These are phyloP conservation scores for Eulimnadia texana DNA, from an alignment of 1,140 invertebrate genomes.

Conservation along the genomic window DNA sequence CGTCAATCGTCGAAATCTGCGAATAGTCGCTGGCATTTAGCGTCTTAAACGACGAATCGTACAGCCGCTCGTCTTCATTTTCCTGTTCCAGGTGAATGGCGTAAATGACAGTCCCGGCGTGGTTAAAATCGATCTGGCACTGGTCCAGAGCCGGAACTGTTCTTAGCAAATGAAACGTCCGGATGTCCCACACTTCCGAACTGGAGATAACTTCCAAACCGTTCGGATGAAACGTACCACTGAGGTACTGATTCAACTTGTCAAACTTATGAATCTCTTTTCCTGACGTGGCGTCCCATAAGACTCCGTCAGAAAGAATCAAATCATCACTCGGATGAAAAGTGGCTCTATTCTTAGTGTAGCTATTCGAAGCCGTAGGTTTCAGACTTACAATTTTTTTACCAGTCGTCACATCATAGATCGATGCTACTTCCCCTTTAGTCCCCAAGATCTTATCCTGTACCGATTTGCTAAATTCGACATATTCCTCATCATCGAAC, in stretches of 20 bases:
- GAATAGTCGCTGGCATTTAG: conserved; percentile 87
- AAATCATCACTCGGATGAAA: conserved; percentile 88
- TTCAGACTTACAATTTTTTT: conserved; percentile 53
- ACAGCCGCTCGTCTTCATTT: conserved; percentile 43
- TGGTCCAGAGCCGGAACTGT: conserved; percentile 86
- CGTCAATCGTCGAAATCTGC: conserved; percentile 80
- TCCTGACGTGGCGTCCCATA: conserved; percentile 82
- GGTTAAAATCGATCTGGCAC: conserved; percentile 57
- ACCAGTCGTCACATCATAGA: conserved; percentile 81
- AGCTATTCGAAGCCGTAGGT: conserved; percentile 73
- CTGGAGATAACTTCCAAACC: conserved; percentile 58
- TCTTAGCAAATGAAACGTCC: conserved; percentile 83
- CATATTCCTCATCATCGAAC: conserved; percentile 70
- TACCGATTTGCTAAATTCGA: conserved; percentile 75
- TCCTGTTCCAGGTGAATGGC: conserved; percentile 44
- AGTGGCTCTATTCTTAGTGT: conserved; percentile 83
- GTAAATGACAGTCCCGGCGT: conserved; percentile 47
- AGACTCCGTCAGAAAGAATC: conserved; percentile 84
- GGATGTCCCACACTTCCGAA: conserved; percentile 71
- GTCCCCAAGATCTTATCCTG: conserved; percentile 77
- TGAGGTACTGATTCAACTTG: conserved; percentile 86
- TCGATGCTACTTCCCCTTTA: conserved; percentile 53
- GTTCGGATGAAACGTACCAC: conserved; percentile 94
- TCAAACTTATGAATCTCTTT: conserved; percentile 93
- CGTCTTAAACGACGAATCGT: conserved; percentile 81